Base-by-base conservation (phyloP, 92 coral and sea anemone genomes). In the Phenganax subtilis region DNA sequence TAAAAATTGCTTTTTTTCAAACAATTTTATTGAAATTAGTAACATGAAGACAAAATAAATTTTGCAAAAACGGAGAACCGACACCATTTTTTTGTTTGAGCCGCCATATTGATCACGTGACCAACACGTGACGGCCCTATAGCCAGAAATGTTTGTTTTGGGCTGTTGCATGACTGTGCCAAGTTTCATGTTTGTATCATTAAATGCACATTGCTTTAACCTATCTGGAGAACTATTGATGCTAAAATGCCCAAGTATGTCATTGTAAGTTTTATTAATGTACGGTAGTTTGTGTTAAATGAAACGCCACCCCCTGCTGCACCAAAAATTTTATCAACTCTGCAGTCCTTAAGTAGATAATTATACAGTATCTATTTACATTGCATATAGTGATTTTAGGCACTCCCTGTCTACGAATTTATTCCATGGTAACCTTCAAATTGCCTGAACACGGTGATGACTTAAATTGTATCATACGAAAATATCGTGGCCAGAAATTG, bases 221-320 rank as follows among this genome's bases (percentile, higher is more conserved):
- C 1, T 28, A 4, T 64, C 70, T 64, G 70, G 10, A 20, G 70
- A 12, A 64, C 70, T 64, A 61, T 80, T 1, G 44, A 60, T 8
- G 28, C n/a, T 54, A 80, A 80, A 72, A 9, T 72, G 14, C 76
- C 76, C 44, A 72, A 72, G 47, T 72, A 72, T 52, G 76, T 72
- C 20, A 72, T 51, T 37, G 10, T 51, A 52, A 51, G 55, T 72
- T n/a, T 72, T 72, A 28, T 30, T 5, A 37, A 37, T 37, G 47
- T 37, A 37, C 47, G 0, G 47, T 5, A 37, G 2, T 37, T 37
- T 37, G 47, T 37, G 47, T 37, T 37, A 1, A 20, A 37, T 37
- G 47, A 37, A 37, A 37, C 0, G 47, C 47, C 47, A 5, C 47
- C 47, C 47, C 47, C 25, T 20, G 25, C 25, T 20, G 25, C 25